phyloP scores from a whole-genome alignment of 2,888 invertebrate genomes.

The Drymonia ruficornis region DNA sequence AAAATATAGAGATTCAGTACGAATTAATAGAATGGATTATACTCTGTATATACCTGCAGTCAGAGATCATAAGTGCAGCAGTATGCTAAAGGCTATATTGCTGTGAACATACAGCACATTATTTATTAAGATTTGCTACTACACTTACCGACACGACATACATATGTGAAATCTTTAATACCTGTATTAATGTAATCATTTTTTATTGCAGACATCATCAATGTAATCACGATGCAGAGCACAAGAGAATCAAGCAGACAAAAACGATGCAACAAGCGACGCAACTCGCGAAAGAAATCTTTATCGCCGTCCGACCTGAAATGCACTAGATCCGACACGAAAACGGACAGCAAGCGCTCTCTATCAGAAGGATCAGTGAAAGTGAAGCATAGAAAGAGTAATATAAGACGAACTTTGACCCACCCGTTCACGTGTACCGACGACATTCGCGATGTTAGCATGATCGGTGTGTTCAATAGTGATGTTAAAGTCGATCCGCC shows the following conservation, averaged over 20 bases:
- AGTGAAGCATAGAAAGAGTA: constrained; percentile 78
- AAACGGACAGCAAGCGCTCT: constrained; percentile 72
- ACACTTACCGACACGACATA: too few species aligned
- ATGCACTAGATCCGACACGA: constrained; percentile 62
- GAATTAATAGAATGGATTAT: too few species aligned
- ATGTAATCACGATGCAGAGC: constrained; percentile 77
- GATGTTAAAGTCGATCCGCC: constrained; percentile 63
- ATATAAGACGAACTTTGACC: constrained; percentile 78
- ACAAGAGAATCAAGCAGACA: constrained; percentile 76
- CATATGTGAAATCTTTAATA: too few species aligned
- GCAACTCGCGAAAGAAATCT: constrained; percentile 81
- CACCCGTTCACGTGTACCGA: constrained; percentile 75
- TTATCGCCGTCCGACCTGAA: constrained; percentile 78
- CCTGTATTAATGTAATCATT: constrained; percentile 6
- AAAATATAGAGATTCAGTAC: too few species aligned
- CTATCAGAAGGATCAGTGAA: constrained; percentile 79
- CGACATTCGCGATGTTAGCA: constrained; percentile 65
- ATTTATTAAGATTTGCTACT: too few species aligned
- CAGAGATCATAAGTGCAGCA: too few species aligned
- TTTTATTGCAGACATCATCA: constrained; percentile 65
- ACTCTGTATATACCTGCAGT: too few species aligned
- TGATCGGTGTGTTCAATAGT: constrained; percentile 62
- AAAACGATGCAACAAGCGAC: constrained; percentile 76
- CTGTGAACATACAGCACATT: too few species aligned
- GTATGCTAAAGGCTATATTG: too few species aligned